Base-by-base conservation (phyloP, 1,140 invertebrate species). In the Drusus annulatus region DNA sequence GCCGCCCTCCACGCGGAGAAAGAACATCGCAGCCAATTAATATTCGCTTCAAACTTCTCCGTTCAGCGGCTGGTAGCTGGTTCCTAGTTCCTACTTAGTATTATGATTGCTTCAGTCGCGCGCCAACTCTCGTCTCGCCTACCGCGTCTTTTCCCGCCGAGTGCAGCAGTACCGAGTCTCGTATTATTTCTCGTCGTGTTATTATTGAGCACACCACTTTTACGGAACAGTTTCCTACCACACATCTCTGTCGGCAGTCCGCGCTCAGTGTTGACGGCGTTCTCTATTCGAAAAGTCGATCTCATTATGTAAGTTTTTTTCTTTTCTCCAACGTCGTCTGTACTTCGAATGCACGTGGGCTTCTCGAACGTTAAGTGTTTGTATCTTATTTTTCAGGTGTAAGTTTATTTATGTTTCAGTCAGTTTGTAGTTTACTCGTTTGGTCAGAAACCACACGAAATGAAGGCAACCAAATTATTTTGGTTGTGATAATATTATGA, bases 301-400 rank as follows among this genome's bases (percentile, higher is more conserved):
- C 28, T 68, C 19, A 68, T 68, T 68, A 68, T 68, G 63, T 68
- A 68, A 68, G 63, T 68, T 31, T 68, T 68, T 68, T 45, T 68
- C 36, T 31, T n/a, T 31, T 31, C 63, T 68, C 31, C 10, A 13
- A 45, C 36, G 8, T 45, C 1, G 10, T 10, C 36, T 13, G 36
- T 45, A 13, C 2, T 13, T 45, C 8, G 36, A 45, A 45, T 45
- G 36, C 36, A 45, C 36, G 36, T 45, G 36, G 36, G 10, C 13
- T 45, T 45, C 13, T 13, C 36, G 36, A 45, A 45, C 10, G 36
- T 45, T 45, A 13, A 45, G 36, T 45, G 36, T 45, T 45, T 45
- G 36, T 45, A 36, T 45, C 13, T 45, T 45, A n/a, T 28, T 28
- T 45, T 45, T 45, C 36, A 45, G 36, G 1, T 45, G 10, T 13